These are phyloP conservation scores for Octopus sinensis DNA, from an alignment of 1,140 invertebrate species.

Conservation along the genomic window DNA sequence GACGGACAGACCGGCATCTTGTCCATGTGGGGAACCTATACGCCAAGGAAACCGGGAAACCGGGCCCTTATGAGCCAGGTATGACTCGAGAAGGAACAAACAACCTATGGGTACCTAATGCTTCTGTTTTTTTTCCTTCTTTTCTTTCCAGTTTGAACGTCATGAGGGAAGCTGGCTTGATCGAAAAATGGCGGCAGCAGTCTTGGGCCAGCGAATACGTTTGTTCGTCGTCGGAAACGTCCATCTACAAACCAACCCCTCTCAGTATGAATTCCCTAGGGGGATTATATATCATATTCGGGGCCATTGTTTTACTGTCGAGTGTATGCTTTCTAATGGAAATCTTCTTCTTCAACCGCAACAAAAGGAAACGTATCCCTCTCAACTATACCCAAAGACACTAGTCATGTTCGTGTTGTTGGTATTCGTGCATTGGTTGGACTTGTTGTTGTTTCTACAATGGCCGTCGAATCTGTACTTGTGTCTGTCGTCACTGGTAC, in stretches of 20 bases:
- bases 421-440: no score
- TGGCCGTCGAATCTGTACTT: no score
- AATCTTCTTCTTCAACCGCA: background rate
- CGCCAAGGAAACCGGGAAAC: no score
- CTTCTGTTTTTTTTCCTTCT: no score
- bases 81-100: no score
- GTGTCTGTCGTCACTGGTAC: no score
- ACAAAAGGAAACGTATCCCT: background rate
- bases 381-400: background rate
- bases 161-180: conserved; percentile 43
- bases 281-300: conserved; percentile 37
- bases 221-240: conserved; percentile 23
- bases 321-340: conserved; percentile 24
- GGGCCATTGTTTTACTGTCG: conserved; percentile 25
- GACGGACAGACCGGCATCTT: no score
- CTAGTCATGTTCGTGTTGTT: no score
- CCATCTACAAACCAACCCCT: conserved; percentile 17
- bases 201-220: conserved; percentile 36
- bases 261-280: conserved; percentile 34
- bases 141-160: background rate
- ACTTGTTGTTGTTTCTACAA: no score
- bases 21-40: no score
- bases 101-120: no score
- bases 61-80: no score
- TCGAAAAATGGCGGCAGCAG: conserved; percentile 34